Evolutionary conservation across 2,888 invertebrate species (phyloP), one percentile per base, ranked within the genome.

Genomic region (Phyto melanocephala): DNA sequence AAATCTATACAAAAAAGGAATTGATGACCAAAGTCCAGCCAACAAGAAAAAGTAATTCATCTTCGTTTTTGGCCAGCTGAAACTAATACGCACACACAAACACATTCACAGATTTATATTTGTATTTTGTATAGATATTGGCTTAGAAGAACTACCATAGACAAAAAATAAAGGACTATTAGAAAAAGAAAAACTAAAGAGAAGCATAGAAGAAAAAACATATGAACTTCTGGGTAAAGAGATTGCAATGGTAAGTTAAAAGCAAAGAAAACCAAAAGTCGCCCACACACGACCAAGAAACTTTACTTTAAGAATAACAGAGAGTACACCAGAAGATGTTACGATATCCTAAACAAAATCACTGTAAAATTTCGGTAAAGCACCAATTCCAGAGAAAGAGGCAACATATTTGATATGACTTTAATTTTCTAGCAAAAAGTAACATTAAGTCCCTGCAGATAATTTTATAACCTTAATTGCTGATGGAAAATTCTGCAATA

Each of bases 41-140:
- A 82, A 79, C 72, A 82, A 75, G 75, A 75, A 82, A 82, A 82
- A 75, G 82, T 82, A 82, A 82, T 82, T 82, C 79, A 82, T 82
- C 82, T 82, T 82, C 74, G 82, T 79, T 82, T 82, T 82, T 82
- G 79, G 75, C 60, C 70, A 75, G 65, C 47, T 65, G 58, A 58
- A 58, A 63, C 65, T 71, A 77, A 77, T 63, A 45, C 33, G 17
- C 13, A 24, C 37, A 58, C n/a, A 33, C 40, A 35, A 17, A 71
- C 42, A 58, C 10, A 20, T 24, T 37, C 4, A 65, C 37, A 40
- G 10, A 35, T 22, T 24, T 33, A 28, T n/a, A 15, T 7, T 33
- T 52, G 15, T 33, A 52, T 11, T 35, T 47, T 10, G 50, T 35
- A 58, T 33, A 50, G 67, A 60, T 71, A 78, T 72, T 79, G 79